Percentiles rank a stretch among this genome's conserved stretches.
Evolutionary conservation across 2,113 vertebrate genomes (phyloP).

Genomic region (Psilopsiagon aurifrons): DNA sequence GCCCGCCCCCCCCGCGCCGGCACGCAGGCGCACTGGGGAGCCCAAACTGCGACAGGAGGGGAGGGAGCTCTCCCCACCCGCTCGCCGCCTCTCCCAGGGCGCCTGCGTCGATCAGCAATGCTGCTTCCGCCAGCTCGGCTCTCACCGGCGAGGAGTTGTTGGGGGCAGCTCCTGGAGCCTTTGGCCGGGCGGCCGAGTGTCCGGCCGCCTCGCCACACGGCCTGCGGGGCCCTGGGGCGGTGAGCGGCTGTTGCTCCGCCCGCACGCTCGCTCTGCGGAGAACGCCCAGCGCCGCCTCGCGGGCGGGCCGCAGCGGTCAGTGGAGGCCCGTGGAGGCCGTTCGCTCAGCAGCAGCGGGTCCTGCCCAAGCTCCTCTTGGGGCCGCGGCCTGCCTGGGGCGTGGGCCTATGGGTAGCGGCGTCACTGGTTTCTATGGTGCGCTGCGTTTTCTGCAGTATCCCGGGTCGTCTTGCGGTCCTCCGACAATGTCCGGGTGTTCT

Average conservation of each 20-base stretch:
- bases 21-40: background rate
- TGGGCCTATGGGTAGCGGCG: background rate
- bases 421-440: too few relatives aligned
- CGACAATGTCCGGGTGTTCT: background rate
- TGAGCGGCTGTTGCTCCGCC: background rate
- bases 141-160: background rate
- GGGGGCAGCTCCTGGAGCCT: background rate
- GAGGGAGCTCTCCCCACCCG: background rate
- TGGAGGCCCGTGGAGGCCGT: background rate
- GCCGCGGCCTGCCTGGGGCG: background rate
- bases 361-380: background rate
- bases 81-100: background rate
- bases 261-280: background rate
- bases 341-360: background rate
- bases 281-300: background rate
- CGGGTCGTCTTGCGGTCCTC: too few relatives aligned
- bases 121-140: rapidly evolving
- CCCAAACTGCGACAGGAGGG: slow-evolving; percentile 62
- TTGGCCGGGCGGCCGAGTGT: background rate
- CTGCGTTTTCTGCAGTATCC: background rate
- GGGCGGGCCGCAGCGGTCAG: background rate
- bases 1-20: background rate
- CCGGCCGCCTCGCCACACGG: background rate
- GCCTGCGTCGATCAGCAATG: background rate
- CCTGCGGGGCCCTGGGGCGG: background rate